Evolutionary conservation across 2,797 vertebrate genomes (phyloP).

Genomic region (Acanthurus leucopareius): DNA sequence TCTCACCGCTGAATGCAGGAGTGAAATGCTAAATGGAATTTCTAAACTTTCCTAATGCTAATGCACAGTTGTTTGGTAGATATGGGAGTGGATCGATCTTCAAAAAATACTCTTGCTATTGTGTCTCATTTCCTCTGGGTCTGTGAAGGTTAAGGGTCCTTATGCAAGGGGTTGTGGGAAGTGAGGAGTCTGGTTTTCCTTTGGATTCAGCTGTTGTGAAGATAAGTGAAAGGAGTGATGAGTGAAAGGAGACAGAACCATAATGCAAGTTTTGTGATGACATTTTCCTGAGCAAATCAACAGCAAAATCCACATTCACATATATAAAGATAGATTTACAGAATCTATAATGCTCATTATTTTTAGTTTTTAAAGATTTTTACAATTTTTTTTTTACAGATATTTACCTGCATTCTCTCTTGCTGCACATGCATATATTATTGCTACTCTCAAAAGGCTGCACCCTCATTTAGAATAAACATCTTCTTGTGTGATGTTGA

Average conservation of each 20-base stretch:
- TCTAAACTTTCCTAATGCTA: neutral
- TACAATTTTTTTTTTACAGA: neutral
- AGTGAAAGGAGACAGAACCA: slow-evolving; percentile 42
- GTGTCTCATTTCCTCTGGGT: slow-evolving; percentile 60
- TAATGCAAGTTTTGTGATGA: slow-evolving; percentile 12
- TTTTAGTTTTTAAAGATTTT: neutral
- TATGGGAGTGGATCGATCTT: neutral
- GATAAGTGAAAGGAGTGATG: too few species aligned
- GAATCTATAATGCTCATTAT: neutral
- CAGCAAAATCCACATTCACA: neutral
- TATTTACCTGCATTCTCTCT: neutral
- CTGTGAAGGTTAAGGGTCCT: slow-evolving; percentile 42
- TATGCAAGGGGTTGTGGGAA: slow-evolving; percentile 74
- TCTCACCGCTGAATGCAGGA: too few species aligned
- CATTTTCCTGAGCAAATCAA: slow-evolving; percentile 33
- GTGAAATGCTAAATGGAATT: too few species aligned
- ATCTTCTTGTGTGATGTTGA: neutral
- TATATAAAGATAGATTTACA: neutral
- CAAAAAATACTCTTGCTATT: neutral
- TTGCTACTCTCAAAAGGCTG: neutral
- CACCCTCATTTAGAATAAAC: neutral
- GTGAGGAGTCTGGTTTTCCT: slow-evolving; percentile 32
- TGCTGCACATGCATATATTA: neutral
- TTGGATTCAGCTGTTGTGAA: slow-evolving; percentile 25
- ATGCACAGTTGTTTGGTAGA: neutral